These are phyloP conservation scores for honey bee (Apis mellifera) DNA, from an alignment of 1,140 invertebrate genomes.

Conservation along the genomic window DNA sequence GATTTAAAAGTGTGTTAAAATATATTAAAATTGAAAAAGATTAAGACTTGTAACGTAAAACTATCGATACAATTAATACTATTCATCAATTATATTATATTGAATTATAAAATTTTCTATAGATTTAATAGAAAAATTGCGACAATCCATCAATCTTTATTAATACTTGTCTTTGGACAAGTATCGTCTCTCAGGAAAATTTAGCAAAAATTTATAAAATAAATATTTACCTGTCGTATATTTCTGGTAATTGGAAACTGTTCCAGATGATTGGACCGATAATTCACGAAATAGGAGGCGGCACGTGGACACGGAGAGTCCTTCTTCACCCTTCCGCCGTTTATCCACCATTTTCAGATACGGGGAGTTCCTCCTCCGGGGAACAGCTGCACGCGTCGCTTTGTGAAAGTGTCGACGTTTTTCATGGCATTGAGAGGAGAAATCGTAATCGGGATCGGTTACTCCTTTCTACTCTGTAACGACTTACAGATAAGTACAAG, in stretches of 20 bases:
- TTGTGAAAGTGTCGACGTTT: constrained; percentile 64
- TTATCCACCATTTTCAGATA: constrained; percentile 41
- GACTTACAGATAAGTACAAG: not conserved
- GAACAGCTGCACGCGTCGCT: constrained; percentile 55
- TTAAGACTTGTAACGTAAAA: too few relatives aligned
- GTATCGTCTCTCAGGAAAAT: too few relatives aligned
- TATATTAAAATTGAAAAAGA: too few relatives aligned
- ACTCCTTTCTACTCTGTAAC: constrained; percentile 33
- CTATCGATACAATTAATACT: too few relatives aligned
- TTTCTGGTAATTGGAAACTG: not conserved
- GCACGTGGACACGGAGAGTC: not conserved
- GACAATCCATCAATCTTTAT: too few relatives aligned
- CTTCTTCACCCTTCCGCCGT: constrained; percentile 22
- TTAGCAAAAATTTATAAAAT: too few relatives aligned
- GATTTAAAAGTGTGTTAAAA: too few relatives aligned
- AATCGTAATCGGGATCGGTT: constrained; percentile 55
- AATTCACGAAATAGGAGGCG: not conserved
- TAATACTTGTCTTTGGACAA: too few relatives aligned
- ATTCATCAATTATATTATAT: too few relatives aligned
- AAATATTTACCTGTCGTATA: too few relatives aligned
- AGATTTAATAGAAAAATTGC: too few relatives aligned
- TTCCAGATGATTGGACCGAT: not conserved
- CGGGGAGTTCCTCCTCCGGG: constrained; percentile 51
- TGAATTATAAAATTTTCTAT: too few relatives aligned
- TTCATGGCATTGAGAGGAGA: constrained; percentile 60